Conservation (phyloP, 30 jellyfish, hydroid and myxozoan species). For the Aurelia coerulea region DNA sequence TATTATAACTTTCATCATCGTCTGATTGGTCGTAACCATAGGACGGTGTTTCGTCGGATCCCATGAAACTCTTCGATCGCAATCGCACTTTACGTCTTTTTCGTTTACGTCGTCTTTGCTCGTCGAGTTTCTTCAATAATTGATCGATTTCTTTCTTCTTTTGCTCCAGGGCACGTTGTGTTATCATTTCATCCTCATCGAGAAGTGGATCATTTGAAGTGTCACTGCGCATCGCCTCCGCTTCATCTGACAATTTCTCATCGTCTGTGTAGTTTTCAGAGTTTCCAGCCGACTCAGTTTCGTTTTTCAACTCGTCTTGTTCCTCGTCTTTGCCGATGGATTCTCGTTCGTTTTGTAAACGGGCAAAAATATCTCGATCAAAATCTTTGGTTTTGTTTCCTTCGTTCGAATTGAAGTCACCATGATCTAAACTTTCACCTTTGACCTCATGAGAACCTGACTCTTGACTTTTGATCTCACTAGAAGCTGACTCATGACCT, state of each 20-base stretch:
- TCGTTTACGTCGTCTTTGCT: slow-evolving; percentile 44
- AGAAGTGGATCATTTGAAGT: slow-evolving; percentile 12
- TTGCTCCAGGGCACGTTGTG: slow-evolving; percentile 60
- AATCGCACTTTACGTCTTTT: slow-evolving; percentile 33
- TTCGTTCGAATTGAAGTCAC: not conserved
- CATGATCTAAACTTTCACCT: not conserved
- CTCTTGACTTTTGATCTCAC: not conserved
- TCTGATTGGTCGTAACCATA: not conserved
- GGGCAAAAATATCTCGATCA: slow-evolving; percentile 48
- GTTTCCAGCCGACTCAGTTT: not conserved
- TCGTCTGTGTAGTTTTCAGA: not conserved
- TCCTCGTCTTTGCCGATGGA: slow-evolving; percentile 47
- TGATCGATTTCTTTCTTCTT: slow-evolving; percentile 52
- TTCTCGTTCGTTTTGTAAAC: slow-evolving; percentile 41
- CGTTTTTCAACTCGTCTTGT: not conserved
- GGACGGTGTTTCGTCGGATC: not conserved
- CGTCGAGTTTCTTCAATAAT: slow-evolving; percentile 52
- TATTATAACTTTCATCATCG: not conserved
- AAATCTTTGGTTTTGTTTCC: slow-evolving; percentile 1
- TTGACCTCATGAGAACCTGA: not conserved
- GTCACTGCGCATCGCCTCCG: not conserved
- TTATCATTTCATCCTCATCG: slow-evolving; percentile 46
- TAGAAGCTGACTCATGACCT: not conserved
- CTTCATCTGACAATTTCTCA: not conserved
- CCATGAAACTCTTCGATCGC: not conserved